Evolutionary conservation across 2,797 vertebrate species (phyloP), one percentile per base, ranked within the genome.

Genomic region (Pipistrellus pygmaeus): DNA sequence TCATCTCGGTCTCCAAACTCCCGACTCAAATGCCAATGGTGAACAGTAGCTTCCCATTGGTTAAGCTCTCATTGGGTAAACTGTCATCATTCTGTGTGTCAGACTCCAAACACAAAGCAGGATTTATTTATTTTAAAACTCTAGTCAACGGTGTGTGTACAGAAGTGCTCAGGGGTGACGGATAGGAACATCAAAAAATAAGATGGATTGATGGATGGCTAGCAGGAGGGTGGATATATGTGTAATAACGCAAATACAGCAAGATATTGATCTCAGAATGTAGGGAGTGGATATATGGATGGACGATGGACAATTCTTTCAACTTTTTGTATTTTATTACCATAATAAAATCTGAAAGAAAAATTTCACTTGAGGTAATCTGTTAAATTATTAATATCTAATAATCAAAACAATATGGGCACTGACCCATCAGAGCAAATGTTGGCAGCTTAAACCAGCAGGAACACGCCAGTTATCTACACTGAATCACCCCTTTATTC

Each of bases 41-140:
- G 64, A 15, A 35, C 2, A 66, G 55, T 30, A 86, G 23, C 5
- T 32, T 30, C 41, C 38, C 27, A 44, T 17, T 10, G 2, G 41
- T 77, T 11, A 30, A 86, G 6, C 8, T 38, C 44, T 35, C 6
- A 4, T 21, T 38, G 12, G 21, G 11, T 41, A 62, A 38, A 88
- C 48, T 48, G 62, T 51, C 60, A 85, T 92, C 75, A 57, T 4
- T 80, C 41, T 10, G 21, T n/a, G 5, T 71, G n/a, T 84, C 46
- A 64, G 71, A 64, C 27, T 90, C 11, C 53, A 86, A 92, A 92
- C 64, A 23, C 5, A 88, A 90, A 93, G 46, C 76, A 13, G 46
- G 3, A 44, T 30, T 57, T 46, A 32, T 60, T 76, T 77, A 25
- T 55, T 55, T 66, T 55, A 32, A 11, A 68, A 60, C 9, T 60